Percentiles rank a stretch among this genome's conserved stretches.
Conservation (phyloP, 2,113 vertebrate species). For the Ciconia stormi region DNA sequence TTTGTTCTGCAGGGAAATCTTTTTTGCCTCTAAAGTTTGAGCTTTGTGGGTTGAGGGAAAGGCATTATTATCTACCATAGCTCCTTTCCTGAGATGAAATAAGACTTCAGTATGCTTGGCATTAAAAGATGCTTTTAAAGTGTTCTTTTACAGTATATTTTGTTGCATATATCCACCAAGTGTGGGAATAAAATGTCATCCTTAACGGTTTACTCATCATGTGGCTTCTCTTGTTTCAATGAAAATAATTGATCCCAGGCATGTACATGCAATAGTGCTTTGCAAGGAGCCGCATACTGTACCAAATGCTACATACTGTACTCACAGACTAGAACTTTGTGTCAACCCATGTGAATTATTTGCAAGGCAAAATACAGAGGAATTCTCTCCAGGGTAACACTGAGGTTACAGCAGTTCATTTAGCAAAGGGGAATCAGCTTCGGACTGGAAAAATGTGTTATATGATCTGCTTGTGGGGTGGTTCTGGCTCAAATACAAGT, state of each 20-base stretch:
- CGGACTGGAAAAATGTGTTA: neutral
- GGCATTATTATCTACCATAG: neutral
- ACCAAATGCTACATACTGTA: constrained; percentile 3
- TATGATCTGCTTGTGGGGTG: neutral
- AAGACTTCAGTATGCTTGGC: neutral
- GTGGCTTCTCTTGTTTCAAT: neutral
- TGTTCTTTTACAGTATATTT: neutral
- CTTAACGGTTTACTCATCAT: neutral
- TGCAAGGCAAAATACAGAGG: neutral
- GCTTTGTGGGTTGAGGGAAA: neutral
- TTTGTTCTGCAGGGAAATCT: neutral
- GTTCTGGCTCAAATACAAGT: neutral
- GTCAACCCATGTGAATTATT: neutral
- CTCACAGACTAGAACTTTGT: neutral
- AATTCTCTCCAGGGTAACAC: constrained; percentile 33
- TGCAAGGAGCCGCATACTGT: neutral
- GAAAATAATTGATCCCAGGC: constrained; percentile 40
- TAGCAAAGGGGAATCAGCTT: neutral
- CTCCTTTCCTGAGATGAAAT: neutral
- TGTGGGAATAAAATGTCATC: neutral
- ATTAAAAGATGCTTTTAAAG: neutral
- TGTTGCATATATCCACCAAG: neutral
- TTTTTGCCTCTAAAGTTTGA: neutral
- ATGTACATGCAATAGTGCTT: neutral
- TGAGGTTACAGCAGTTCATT: constrained; percentile 13